phyloP scores from a whole-genome alignment of 1,140 invertebrate genomes.

The Orchesella cincta region DNA sequence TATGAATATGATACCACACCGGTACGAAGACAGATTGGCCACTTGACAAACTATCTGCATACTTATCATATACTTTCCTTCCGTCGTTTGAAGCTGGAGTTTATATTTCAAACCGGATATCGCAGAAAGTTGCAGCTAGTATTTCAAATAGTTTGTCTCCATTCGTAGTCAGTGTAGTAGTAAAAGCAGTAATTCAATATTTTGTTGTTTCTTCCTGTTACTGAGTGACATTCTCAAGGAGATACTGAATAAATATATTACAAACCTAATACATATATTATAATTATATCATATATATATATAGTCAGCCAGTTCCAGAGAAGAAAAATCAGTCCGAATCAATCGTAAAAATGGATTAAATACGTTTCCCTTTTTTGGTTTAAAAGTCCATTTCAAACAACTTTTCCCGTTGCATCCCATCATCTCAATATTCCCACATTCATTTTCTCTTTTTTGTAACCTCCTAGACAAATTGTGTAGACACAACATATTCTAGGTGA shows the following conservation, averaged over 20 bases:
- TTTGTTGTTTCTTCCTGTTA: background rate
- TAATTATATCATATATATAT: background rate
- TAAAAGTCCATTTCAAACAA: no score
- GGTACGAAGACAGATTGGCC: background rate
- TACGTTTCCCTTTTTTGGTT: background rate
- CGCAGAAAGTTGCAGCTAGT: background rate
- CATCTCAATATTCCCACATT: no score
- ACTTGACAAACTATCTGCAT: background rate
- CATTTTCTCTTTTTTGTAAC: no score
- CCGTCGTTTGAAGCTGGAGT: background rate
- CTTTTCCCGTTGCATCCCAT: no score
- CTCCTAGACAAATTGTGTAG: no score
- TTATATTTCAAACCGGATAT: background rate
- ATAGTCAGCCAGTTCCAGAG: conserved; percentile 23
- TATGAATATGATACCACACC: conserved; percentile 13
- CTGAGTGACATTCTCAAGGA: conserved; percentile 19
- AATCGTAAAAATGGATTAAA: conserved; percentile 11
- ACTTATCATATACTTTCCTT: background rate
- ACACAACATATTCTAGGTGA: no score
- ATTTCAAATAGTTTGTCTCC: conserved; percentile 13
- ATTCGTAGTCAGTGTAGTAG: background rate
- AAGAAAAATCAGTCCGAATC: conserved; percentile 29
- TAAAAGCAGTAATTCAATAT: conserved; percentile 20
- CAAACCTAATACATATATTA: background rate
- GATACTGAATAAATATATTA: conserved; percentile 14